Evolutionary conservation across 2,113 vertebrate genomes (phyloP).

Genomic region (Atlantisia rogersi): DNA sequence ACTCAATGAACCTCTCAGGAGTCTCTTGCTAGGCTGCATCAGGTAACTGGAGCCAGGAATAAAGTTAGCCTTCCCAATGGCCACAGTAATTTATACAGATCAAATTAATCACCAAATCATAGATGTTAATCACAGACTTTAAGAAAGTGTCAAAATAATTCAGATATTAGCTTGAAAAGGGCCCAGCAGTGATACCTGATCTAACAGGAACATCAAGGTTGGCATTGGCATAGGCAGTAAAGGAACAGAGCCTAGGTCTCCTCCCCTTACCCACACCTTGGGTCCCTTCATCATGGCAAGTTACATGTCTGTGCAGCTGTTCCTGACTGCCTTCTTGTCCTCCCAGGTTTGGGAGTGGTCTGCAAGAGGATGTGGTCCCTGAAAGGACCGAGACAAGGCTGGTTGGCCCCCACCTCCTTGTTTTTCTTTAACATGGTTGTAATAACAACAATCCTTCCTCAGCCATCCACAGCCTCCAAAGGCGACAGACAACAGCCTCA

Average conservation of each 20-base stretch:
- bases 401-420: not conserved
- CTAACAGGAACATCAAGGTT: not conserved
- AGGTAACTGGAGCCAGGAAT: not conserved
- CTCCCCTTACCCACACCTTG: not conserved
- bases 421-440: not conserved
- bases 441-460: not conserved
- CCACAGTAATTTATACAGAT: not conserved
- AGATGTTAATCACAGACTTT: not conserved
- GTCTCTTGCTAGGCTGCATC: not conserved
- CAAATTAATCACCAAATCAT: not conserved
- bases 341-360: not conserved
- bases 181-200: not conserved
- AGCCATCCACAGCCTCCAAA: not conserved
- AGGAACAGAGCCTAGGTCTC: not conserved
- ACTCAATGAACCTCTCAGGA: not conserved
- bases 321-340: not conserved
- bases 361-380: not conserved
- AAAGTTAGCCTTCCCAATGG: not conserved
- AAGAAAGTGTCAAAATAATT: not conserved
- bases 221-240: not conserved
- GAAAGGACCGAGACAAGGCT: not conserved
- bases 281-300: not conserved
- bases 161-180: not conserved
- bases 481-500: not conserved
- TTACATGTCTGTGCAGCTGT: not conserved